Evolutionary conservation across 2,113 vertebrate genomes (phyloP).

Genomic region (Bungarus multicinctus): DNA sequence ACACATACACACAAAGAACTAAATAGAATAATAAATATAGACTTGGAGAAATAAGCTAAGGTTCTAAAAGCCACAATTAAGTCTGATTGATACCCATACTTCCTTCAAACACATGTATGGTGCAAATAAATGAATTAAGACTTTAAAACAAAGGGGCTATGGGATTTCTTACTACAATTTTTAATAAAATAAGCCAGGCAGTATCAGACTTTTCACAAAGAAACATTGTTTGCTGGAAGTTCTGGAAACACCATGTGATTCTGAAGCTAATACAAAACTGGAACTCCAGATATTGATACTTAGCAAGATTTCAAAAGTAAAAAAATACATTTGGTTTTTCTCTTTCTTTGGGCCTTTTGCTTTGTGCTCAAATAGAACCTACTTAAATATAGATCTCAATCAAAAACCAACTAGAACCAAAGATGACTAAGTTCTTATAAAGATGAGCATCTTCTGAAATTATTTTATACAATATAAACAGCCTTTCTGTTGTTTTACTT

Average conservation of each 20-base stretch:
- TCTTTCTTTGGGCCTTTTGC: background rate
- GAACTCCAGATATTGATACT: background rate
- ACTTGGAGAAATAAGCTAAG: background rate
- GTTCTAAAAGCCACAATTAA: background rate
- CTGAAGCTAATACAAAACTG: background rate
- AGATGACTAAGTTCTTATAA: constrained; percentile 26
- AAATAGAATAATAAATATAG: background rate
- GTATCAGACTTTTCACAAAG: background rate
- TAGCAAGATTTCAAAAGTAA: background rate
- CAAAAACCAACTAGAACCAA: background rate
- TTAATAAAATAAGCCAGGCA: background rate
- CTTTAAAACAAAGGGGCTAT: background rate
- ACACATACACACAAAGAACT: background rate
- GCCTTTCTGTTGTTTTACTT: constrained; percentile 41
- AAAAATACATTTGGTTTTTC: background rate
- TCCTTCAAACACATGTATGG: background rate
- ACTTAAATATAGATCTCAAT: background rate
- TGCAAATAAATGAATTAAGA: background rate
- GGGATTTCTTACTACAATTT: background rate
- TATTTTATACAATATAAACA: constrained; percentile 12
- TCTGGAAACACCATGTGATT: background rate
- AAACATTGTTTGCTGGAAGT: background rate
- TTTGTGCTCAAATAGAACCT: background rate
- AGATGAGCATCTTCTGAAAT: constrained; percentile 28
- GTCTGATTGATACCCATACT: background rate